Percentiles rank a stretch among this genome's conserved stretches.
These are phyloP conservation scores for Thumatha senex DNA, from an alignment of 2,888 invertebrate species.

Conservation along the genomic window DNA sequence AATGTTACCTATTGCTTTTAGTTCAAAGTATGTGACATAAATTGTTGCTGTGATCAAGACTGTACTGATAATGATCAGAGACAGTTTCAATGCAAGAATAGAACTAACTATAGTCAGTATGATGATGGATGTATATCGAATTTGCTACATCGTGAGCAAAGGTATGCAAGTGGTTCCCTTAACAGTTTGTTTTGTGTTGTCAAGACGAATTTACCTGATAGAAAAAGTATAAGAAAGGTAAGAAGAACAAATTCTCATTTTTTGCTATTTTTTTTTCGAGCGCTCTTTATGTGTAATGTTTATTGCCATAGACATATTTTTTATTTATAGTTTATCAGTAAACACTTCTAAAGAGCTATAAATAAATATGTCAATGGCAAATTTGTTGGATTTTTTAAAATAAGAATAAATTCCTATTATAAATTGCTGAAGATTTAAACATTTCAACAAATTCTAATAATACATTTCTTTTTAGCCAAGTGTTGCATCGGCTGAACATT, in stretches of 20 bases:
- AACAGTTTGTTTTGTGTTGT: constrained; percentile 66
- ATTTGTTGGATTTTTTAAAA: no score
- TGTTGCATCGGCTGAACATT: constrained; percentile 18
- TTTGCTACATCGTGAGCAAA: constrained; percentile 27
- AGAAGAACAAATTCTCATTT: neutral
- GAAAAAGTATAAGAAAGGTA: constrained; percentile 48
- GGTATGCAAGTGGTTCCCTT: constrained; percentile 32
- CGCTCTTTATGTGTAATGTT: no score
- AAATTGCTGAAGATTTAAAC: no score
- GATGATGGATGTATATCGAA: constrained; percentile 40
- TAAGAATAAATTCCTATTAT: no score
- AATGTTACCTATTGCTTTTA: constrained; percentile 48
- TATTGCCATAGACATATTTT: no score
- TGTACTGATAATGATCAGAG: constrained; percentile 84
- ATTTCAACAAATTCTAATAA: no score
- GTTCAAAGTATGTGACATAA: constrained; percentile 88
- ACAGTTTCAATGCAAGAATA: constrained; percentile 83
- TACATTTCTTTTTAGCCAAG: constrained; percentile 19
- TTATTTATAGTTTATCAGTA: no score
- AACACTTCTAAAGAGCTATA: no score
- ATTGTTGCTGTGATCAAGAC: constrained; percentile 93
- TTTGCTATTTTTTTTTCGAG: neutral
- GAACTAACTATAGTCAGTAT: neutral
- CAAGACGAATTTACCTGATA: constrained; percentile 66
- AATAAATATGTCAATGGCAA: no score